Evolutionary conservation across 2,888 invertebrate species (phyloP).

Genomic region (Phymatocera aterrima): DNA sequence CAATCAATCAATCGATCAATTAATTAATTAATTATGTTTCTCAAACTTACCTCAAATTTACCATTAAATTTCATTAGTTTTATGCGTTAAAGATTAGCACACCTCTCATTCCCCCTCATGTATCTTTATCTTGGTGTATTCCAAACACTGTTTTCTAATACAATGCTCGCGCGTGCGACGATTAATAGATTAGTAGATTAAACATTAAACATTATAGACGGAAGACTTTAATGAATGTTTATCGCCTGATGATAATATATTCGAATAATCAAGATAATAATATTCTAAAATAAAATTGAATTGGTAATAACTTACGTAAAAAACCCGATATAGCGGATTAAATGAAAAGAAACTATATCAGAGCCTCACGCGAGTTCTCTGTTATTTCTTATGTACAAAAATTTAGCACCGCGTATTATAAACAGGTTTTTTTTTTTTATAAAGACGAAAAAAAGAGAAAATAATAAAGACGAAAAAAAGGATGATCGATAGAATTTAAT

Average conservation of each 20-base stretch:
- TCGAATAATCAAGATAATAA: background rate
- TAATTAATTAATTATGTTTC: background rate
- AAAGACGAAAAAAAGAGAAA: background rate
- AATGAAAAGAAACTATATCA: background rate
- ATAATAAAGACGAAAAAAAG: background rate
- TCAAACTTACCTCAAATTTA: background rate
- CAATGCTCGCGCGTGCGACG: background rate
- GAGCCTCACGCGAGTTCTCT: constrained; percentile 10
- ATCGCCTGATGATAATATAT: background rate
- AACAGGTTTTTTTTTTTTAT: background rate
- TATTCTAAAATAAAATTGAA: background rate
- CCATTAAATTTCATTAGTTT: background rate
- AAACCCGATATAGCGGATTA: background rate
- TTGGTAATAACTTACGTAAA: background rate
- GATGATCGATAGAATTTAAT: constrained; percentile 71
- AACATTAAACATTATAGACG: constrained; percentile 8
- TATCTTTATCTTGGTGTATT: background rate
- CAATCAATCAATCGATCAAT: background rate
- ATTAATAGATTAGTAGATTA: background rate
- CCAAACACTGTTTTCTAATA: background rate
- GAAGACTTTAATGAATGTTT: constrained; percentile 28
- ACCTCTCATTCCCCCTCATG: background rate
- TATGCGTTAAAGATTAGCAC: constrained; percentile 3
- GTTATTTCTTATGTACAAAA: constrained; percentile 21
- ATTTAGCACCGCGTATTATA: constrained; percentile 10